Percentiles rank a stretch among this genome's conserved stretches.
Conservation (phyloP, 2,888 invertebrate genomes). For the Phytoseiulus persimilis region DNA sequence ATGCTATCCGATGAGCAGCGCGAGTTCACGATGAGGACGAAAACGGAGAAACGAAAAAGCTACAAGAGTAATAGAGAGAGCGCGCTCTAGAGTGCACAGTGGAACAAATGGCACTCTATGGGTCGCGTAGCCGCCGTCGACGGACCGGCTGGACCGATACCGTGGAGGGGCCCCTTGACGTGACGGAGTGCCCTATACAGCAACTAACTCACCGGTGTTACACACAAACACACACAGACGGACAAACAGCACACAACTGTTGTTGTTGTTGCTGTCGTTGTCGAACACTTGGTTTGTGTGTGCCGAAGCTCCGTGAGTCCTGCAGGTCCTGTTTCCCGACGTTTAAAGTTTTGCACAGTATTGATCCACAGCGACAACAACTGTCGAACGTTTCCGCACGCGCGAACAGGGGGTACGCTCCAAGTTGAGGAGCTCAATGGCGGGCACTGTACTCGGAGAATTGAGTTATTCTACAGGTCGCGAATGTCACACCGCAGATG, state of each 20-base stretch:
- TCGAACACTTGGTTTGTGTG: not conserved
- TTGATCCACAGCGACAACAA: not conserved
- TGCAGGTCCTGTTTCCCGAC: not conserved
- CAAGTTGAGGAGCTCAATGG: not conserved
- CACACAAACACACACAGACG: not conserved
- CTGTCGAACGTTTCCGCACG: not conserved
- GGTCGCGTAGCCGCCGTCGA: not conserved
- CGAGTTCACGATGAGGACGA: not conserved
- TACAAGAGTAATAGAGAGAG: not conserved
- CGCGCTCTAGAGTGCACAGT: not conserved
- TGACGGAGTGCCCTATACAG: not conserved
- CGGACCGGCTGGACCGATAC: not conserved
- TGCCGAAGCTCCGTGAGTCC: not conserved
- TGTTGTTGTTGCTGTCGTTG: not conserved
- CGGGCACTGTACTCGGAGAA: not conserved
- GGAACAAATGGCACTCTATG: not conserved
- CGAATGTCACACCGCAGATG: not conserved
- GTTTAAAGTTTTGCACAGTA: not conserved
- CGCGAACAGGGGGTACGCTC: not conserved
- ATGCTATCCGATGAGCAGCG: too few relatives aligned
- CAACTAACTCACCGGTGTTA: not conserved
- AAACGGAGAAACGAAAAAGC: not conserved
- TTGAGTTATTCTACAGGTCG: not conserved
- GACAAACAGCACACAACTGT: not conserved
- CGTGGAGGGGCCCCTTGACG: not conserved